These are phyloP conservation scores for Lumbricus terrestris DNA, from an alignment of 2,888 invertebrate species.

Conservation along the genomic window DNA sequence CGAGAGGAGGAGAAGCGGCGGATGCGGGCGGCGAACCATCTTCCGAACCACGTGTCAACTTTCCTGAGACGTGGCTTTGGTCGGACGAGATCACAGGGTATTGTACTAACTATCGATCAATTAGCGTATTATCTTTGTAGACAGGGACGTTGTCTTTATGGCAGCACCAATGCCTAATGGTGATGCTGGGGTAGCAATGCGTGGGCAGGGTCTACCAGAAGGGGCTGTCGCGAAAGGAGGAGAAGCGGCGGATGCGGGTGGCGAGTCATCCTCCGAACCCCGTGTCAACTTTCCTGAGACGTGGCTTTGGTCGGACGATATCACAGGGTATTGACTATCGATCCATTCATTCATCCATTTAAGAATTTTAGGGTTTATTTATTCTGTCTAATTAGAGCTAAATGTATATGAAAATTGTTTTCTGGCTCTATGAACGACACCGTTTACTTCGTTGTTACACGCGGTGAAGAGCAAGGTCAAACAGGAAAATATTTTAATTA, in stretches of 20 bases:
- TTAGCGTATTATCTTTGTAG: neutral
- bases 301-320: constrained; percentile 69
- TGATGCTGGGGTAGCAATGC: too few relatives aligned
- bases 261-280: constrained; percentile 48
- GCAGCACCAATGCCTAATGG: too few relatives aligned
- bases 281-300: constrained; percentile 73
- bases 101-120: neutral
- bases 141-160: too few relatives aligned
- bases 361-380: neutral
- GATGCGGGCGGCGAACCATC: too few relatives aligned
- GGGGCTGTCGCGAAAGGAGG: neutral
- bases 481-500: neutral
- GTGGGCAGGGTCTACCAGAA: neutral
- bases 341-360: neutral
- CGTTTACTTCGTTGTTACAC: neutral
- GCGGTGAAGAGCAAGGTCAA: neutral
- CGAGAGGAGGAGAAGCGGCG: neutral
- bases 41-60: constrained; percentile 65
- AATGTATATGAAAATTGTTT: neutral
- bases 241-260: too few relatives aligned
- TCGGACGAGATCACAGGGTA: constrained; percentile 67
- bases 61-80: constrained; percentile 75
- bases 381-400: neutral
- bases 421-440: neutral
- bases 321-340: constrained; percentile 62